Evolutionary conservation across 2,888 invertebrate genomes (phyloP).

Genomic region (Chrysotoxum bicinctum): DNA sequence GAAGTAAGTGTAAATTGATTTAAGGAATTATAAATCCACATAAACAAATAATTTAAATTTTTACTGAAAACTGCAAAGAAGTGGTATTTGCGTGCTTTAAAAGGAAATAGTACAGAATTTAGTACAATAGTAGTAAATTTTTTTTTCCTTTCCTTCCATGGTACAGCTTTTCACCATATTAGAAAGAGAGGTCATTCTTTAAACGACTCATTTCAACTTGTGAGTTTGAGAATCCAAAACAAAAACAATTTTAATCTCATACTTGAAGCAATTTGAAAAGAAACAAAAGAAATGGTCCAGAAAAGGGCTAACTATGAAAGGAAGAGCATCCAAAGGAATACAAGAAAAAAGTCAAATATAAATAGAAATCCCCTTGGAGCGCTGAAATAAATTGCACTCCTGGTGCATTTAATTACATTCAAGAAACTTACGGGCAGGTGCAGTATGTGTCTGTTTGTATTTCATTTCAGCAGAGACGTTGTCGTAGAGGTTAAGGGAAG

Average conservation of each 20-base stretch:
- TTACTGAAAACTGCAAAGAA: no score
- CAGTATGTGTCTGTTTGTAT: constrained; percentile 10
- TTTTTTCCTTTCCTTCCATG: no score
- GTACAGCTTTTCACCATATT: no score
- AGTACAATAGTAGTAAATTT: no score
- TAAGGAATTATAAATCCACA: no score
- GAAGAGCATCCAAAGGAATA: neutral
- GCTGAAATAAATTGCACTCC: constrained; percentile 61
- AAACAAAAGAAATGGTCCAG: constrained; percentile 30
- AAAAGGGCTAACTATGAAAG: constrained; percentile 22
- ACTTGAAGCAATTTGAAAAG: neutral
- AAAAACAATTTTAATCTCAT: neutral
- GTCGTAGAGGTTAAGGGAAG: constrained; percentile 3
- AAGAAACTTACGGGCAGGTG: constrained; percentile 45
- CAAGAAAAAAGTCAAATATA: neutral
- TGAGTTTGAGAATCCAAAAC: neutral
- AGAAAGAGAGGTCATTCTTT: neutral
- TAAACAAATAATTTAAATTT: no score
- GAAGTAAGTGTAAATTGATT: no score
- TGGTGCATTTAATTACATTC: constrained; percentile 69
- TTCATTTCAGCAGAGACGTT: neutral
- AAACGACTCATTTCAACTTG: neutral
- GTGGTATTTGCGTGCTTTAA: no score
- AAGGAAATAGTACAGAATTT: no score
- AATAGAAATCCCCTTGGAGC: constrained; percentile 11